Conservation (phyloP, 2,888 invertebrate genomes). For the Nasonovia ribisnigri region DNA sequence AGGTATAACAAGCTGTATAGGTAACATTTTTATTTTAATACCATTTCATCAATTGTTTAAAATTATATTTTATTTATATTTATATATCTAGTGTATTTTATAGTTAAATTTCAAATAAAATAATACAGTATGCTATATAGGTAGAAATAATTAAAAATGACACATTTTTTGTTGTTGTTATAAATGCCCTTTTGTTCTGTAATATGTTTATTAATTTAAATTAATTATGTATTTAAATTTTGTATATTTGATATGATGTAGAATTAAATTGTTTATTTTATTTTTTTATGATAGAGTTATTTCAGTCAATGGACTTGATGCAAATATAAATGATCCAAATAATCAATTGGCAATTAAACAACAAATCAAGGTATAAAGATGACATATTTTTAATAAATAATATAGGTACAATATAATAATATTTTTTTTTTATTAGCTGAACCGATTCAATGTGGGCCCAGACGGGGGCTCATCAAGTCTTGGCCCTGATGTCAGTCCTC, state of each 20-base stretch:
- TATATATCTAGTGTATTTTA: background rate
- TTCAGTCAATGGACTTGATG: conserved; percentile 42
- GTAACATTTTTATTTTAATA: background rate
- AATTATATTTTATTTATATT: conserved; percentile 1
- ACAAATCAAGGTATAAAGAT: conserved; percentile 48
- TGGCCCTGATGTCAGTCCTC: conserved; percentile 66
- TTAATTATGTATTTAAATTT: too few species aligned
- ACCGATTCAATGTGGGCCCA: conserved; percentile 66
- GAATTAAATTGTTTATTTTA: background rate
- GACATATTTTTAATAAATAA: background rate
- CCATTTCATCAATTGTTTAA: background rate
- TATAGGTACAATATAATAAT: background rate
- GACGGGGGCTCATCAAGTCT: conserved; percentile 66
- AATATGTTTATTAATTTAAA: background rate
- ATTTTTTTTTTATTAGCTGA: conserved; percentile 61
- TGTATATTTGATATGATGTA: background rate
- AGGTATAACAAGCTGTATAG: background rate
- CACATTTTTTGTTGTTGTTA: background rate
- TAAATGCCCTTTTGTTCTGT: background rate
- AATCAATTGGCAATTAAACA: conserved; percentile 32
- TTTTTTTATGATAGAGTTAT: conserved; percentile 13
- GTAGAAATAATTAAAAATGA: background rate
- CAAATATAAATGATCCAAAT: conserved; percentile 47
- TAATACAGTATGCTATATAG: background rate
- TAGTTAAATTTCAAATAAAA: background rate